These are phyloP conservation scores for Hirudo medicinalis DNA, from an alignment of 1,140 invertebrate genomes.

Conservation along the genomic window DNA sequence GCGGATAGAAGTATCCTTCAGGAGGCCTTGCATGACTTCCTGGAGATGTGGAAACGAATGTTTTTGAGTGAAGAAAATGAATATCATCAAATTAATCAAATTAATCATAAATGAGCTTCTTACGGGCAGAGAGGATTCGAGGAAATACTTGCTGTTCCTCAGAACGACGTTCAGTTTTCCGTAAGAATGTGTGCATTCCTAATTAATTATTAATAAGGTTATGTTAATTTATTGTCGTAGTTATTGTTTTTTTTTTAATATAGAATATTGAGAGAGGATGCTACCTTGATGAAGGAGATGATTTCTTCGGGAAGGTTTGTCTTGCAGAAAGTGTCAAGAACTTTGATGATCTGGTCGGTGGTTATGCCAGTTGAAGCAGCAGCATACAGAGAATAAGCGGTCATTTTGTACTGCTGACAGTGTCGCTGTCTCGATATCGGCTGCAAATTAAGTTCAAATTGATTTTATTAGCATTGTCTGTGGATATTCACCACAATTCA, in stretches of 20 bases:
- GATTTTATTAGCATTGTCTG: too few species aligned
- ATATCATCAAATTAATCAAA: too few species aligned
- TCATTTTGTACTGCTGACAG: conserved; percentile 74
- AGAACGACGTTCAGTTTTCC: conserved; percentile 96
- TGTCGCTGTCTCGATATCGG: conserved; percentile 71
- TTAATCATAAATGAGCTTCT: too few species aligned
- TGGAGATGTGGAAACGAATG: too few species aligned
- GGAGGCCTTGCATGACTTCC: conserved; percentile 88
- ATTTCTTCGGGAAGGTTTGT: conserved; percentile 85
- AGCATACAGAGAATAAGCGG: conserved; percentile 95
- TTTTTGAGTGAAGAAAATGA: too few species aligned
- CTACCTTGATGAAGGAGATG: conserved; percentile 52
- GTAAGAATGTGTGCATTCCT: conserved; percentile 77
- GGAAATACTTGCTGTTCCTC: conserved; percentile 92
- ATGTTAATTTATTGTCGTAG: too few species aligned
- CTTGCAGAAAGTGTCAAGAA: conserved; percentile 85
- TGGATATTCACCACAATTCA: too few species aligned
- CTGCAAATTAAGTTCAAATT: too few species aligned
- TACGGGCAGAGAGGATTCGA: conserved; percentile 46
- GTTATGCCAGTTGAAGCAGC: conserved; percentile 96
- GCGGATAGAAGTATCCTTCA: conserved; percentile 88
- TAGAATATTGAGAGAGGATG: too few species aligned
- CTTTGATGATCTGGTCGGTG: conserved; percentile 93
- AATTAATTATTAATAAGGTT: too few species aligned
- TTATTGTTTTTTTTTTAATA: too few species aligned